Base-by-base conservation (phyloP, 2,888 invertebrate genomes). In the Eumerus sabulonum region DNA sequence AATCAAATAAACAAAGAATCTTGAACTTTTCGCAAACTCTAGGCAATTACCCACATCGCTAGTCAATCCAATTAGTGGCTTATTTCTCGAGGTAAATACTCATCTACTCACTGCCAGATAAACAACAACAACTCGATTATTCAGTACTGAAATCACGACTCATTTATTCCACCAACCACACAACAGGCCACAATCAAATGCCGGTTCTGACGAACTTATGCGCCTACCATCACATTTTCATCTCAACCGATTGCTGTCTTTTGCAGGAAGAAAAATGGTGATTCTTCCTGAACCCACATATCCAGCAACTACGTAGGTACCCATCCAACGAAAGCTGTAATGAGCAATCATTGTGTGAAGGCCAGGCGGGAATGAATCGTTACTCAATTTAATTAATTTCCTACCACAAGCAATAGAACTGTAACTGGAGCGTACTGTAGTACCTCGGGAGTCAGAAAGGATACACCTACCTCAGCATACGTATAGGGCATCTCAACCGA, bases 351-450 rank as follows among this genome's bases (percentile, higher is more conserved):
- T 73, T 77, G 73, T 77, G 77, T 62, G 72, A 50, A 51, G 67
- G 27, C 51, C 50, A 62, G 47, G 50, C 51, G 35, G 53, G 50
- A 73, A 73, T 51, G 77, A 79, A 68, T 79, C 77, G 67, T 79
- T 79, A 73, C 73, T 68, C 73, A 73, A 79, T 79, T 79, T 79
- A 79, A 79, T 79, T 79, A 79, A 73, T 79, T 79, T 63, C 42
- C 63, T 54, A 79, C 73, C 73, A 18, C 67, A 48, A 27, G 68
- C 67, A 48, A 59, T 67, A 68, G 53, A 67, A 67, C 63, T 42
- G 73, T 68, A 79, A 79, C 63, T 79, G 51, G 73, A 40, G 63
- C 73, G 50, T 17, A 59, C 57, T 64, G 48, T 63, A 71, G 64
- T 68, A 67, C 59, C 57, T 68, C 27, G 51, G 67, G 3, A 27